These are phyloP conservation scores for Bradypodion ventrale DNA, from an alignment of 2,797 vertebrate genomes.

Conservation along the genomic window DNA sequence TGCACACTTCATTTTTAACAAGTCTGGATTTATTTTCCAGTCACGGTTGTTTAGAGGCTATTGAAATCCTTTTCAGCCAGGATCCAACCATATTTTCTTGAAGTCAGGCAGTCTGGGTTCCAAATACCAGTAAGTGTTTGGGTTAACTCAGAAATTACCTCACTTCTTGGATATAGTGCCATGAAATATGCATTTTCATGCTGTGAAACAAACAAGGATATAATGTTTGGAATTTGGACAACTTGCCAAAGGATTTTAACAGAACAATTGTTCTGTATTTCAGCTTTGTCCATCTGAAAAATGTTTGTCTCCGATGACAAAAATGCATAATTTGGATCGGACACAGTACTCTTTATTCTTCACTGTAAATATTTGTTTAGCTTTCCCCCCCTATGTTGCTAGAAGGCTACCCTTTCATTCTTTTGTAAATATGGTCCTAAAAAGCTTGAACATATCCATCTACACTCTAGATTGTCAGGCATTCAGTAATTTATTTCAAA, in stretches of 20 bases:
- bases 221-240: not conserved
- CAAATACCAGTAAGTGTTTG: conserved; percentile 11
- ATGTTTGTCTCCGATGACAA: conserved; percentile 18
- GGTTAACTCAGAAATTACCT: conserved; percentile 14
- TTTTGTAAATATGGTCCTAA: not conserved
- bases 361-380: conserved; percentile 13
- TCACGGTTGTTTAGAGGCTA: not conserved
- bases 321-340: conserved; percentile 4
- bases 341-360: not conserved
- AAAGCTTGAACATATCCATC: not conserved
- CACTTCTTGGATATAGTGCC: conserved; percentile 16
- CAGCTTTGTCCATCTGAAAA: conserved; percentile 9
- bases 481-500: no score
- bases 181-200: conserved; percentile 28
- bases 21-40: conserved; percentile 20
- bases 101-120: conserved; percentile 11
- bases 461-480: not conserved
- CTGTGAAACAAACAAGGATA: conserved; percentile 22
- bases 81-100: not conserved
- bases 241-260: conserved; percentile 14
- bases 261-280: conserved; percentile 7
- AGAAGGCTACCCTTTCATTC: not conserved
- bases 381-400: not conserved
- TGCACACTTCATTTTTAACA: conserved; percentile 9
- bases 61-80: conserved; percentile 12